Conservation (phyloP, 2,888 invertebrate species). For the Anticlea derivata region DNA sequence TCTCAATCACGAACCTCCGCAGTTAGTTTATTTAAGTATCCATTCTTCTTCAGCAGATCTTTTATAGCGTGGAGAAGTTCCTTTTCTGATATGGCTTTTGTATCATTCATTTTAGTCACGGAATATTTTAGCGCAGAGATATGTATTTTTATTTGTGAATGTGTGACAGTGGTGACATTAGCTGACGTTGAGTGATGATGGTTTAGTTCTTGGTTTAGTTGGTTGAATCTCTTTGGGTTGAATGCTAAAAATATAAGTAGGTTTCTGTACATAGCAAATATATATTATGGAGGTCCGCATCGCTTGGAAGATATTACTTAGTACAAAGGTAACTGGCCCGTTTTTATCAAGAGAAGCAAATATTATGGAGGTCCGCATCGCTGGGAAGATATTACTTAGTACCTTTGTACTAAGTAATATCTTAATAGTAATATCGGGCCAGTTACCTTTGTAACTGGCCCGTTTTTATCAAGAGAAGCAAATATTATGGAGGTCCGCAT, state of each 20-base stretch:
- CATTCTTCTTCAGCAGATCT: constrained; percentile 66
- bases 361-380: too few species aligned
- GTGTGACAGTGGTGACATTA: constrained; percentile 10
- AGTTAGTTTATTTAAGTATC: constrained; percentile 71
- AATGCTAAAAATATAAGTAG: neutral
- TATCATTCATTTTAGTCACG: constrained; percentile 55
- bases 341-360: too few species aligned
- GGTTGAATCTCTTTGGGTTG: neutral
- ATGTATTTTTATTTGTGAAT: constrained; percentile 1
- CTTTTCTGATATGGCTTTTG: constrained; percentile 62
- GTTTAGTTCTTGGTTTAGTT: neutral
- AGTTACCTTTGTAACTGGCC: too few species aligned
- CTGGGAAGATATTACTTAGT: too few species aligned
- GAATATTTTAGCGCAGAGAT: neutral
- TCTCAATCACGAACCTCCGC: constrained; percentile 59
- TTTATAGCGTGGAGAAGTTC: constrained; percentile 69
- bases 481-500: too few species aligned
- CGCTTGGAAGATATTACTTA: too few species aligned
- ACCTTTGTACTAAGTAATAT: too few species aligned
- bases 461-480: too few species aligned
- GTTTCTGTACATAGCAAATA: neutral
- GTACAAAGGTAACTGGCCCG: too few species aligned
- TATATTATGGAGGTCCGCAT: too few species aligned
- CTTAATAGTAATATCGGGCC: too few species aligned
- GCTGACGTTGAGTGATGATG: neutral